Evolutionary conservation across 1,140 invertebrate species (phyloP).

Genomic region (Drosophila watanabei): DNA sequence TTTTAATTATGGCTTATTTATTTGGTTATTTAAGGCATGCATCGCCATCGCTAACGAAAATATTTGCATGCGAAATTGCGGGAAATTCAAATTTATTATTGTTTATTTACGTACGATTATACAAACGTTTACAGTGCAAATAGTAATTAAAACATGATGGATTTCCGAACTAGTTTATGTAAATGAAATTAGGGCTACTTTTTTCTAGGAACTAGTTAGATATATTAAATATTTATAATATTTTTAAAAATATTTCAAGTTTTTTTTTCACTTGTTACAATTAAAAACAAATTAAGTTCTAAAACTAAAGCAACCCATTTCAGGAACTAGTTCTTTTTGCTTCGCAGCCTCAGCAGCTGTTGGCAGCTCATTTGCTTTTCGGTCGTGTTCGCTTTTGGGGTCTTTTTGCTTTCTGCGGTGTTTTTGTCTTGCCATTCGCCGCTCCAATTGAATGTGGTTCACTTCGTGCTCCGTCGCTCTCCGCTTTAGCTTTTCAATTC

Average conservation of each 20-base stretch:
- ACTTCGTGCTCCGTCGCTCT: conserved; percentile 39
- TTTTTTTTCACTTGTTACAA: not conserved
- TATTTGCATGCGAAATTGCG: conserved; percentile 24
- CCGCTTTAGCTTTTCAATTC: conserved; percentile 63
- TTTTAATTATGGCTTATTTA: conserved; percentile 25
- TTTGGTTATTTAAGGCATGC: conserved; percentile 17
- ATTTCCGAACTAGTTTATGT: not conserved
- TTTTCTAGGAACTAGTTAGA: not conserved
- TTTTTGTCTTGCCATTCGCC: conserved; percentile 70
- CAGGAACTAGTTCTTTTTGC: conserved; percentile 52
- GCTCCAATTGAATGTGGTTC: conserved; percentile 71
- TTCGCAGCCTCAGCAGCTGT: conserved; percentile 18
- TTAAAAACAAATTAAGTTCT: not conserved
- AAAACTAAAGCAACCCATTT: not conserved
- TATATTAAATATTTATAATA: not conserved
- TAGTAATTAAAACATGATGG: conserved; percentile 13
- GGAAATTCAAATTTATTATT: conserved; percentile 25
- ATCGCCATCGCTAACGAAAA: conserved; percentile 3
- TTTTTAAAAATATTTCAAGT: not conserved
- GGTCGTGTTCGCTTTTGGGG: conserved; percentile 34
- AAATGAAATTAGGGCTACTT: not conserved
- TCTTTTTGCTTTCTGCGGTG: conserved; percentile 62
- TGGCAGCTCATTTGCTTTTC: conserved; percentile 27
- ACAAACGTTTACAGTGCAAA: not conserved
- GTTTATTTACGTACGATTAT: not conserved